phyloP scores from a whole-genome alignment of 2,797 vertebrate species.

The Botia almorhae region DNA sequence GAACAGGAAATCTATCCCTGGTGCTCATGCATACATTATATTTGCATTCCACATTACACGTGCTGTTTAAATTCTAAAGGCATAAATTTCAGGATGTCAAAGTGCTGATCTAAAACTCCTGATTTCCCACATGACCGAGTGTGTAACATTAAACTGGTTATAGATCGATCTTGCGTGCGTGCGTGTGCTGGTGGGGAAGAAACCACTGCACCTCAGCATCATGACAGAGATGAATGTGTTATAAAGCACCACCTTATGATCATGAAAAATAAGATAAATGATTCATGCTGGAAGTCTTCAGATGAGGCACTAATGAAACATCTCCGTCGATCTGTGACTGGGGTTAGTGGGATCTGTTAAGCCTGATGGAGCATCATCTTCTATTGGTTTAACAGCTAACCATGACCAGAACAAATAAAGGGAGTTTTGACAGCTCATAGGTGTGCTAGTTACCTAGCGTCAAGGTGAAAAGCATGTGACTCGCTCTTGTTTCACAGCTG shows the following conservation, averaged over 20 bases:
- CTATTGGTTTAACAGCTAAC: constrained; percentile 23
- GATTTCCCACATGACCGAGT: constrained; percentile 44
- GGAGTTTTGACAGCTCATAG: constrained; percentile 21
- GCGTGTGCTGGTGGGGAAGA: constrained; percentile 41
- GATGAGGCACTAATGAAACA: not conserved
- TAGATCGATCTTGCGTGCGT: constrained; percentile 52
- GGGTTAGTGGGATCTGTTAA: not conserved
- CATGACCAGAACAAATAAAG: constrained; percentile 2
- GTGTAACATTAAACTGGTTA: constrained; percentile 56
- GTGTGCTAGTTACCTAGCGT: not conserved
- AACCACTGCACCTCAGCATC: constrained; percentile 18
- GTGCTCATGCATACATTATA: constrained; percentile 2
- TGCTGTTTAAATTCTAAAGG: constrained; percentile 24
- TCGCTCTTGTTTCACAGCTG: constrained; percentile 3
- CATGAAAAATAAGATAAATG: not conserved
- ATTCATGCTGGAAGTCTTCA: not conserved
- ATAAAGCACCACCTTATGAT: constrained; percentile 4
- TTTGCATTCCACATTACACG: constrained; percentile 31
- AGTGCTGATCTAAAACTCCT: constrained; percentile 12
- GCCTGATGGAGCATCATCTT: not conserved
- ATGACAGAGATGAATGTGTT: constrained; percentile 48
- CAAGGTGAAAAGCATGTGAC: constrained; percentile 21
- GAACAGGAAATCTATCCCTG: not conserved
- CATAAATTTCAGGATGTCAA: constrained; percentile 15
- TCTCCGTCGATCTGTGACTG: not conserved